Percentiles rank a stretch among this genome's conserved stretches.
These are phyloP conservation scores for Umimayanthus chanpuru DNA, from an alignment of 92 coral and sea anemone genomes.

Conservation along the genomic window DNA sequence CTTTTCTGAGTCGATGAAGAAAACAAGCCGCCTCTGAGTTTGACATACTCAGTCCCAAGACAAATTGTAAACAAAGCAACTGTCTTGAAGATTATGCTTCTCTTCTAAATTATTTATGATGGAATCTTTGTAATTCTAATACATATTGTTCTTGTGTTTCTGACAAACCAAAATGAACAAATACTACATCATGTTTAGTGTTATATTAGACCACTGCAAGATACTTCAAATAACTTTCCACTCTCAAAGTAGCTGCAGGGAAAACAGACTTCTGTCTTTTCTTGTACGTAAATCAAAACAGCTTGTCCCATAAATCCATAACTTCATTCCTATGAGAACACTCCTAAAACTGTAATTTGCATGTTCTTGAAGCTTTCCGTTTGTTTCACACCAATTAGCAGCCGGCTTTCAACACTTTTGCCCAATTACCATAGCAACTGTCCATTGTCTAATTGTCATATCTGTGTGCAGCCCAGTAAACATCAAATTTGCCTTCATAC, in stretches of 20 bases:
- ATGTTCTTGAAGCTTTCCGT: neutral
- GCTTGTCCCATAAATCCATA: neutral
- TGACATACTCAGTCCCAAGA: neutral
- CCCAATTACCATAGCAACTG: slow-evolving; percentile 37
- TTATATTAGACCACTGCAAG: neutral
- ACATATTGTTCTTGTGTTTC: neutral
- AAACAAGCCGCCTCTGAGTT: slow-evolving; percentile 2
- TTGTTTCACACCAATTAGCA: neutral
- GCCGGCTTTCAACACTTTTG: neutral
- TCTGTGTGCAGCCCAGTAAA: neutral
- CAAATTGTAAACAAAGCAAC: neutral
- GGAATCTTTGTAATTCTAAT: slow-evolving; percentile 25
- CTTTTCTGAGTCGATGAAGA: neutral
- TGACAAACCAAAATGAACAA: neutral
- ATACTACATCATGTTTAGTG: neutral
- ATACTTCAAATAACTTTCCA: neutral
- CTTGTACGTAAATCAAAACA: neutral
- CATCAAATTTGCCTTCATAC: neutral
- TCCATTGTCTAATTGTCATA: neutral
- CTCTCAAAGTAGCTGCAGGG: neutral
- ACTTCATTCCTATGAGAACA: neutral
- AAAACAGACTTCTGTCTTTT: neutral
- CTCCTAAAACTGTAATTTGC: slow-evolving; percentile 31
- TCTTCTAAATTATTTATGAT: neutral
- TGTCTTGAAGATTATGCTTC: neutral